phyloP scores from a whole-genome alignment of 2,113 vertebrate species.

The Ranitomeya variabilis region DNA sequence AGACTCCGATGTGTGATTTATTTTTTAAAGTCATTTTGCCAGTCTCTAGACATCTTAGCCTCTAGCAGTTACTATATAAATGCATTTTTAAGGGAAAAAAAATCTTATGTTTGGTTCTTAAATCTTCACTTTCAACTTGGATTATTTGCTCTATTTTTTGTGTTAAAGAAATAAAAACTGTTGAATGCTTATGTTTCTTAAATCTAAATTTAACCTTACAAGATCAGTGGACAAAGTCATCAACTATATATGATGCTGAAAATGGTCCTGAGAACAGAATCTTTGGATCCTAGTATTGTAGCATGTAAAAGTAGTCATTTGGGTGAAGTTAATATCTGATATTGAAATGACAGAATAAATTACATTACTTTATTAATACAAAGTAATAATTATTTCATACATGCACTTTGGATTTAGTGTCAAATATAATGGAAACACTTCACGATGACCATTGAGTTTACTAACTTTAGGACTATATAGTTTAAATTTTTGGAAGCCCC shows the following conservation, averaged over 20 bases:
- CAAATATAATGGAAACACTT: not conserved
- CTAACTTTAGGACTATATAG: too few relatives aligned
- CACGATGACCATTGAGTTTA: too few relatives aligned
- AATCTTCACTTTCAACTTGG: not conserved
- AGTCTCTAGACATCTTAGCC: slow-evolving; percentile 28
- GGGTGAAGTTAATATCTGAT: not conserved
- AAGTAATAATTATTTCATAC: not conserved
- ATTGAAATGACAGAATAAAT: too few relatives aligned
- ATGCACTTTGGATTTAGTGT: not conserved
- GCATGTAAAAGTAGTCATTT: not conserved
- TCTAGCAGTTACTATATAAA: slow-evolving; percentile 25
- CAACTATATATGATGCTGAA: not conserved
- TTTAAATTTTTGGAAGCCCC: too few relatives aligned
- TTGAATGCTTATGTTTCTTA: too few relatives aligned
- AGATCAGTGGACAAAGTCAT: not conserved
- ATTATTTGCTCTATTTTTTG: not conserved
- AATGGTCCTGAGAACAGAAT: not conserved
- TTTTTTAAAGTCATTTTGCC: slow-evolving; percentile 31
- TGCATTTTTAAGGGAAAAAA: not conserved
- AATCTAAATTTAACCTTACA: not conserved
- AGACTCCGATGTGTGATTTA: slow-evolving; percentile 40
- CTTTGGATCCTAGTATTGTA: not conserved
- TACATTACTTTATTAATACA: too few relatives aligned
- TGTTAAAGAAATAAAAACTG: not conserved
- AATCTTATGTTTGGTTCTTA: not conserved